Conservation (phyloP, 2,797 vertebrate species). For the Capromys pilorides region DNA sequence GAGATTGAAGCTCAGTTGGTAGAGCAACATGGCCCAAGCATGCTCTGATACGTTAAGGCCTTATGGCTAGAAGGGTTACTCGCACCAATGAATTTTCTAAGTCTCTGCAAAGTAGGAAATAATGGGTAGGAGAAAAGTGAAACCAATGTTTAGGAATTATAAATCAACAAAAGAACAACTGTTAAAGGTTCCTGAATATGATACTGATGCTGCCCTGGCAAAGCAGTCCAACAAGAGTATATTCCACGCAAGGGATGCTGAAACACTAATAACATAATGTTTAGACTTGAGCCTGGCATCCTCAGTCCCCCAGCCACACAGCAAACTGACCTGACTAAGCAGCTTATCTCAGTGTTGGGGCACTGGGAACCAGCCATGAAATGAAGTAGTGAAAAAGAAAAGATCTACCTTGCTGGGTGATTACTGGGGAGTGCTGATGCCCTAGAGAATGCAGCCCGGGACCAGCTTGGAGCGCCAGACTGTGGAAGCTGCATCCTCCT, state of each 20-base stretch:
- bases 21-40: background rate
- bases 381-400: background rate
- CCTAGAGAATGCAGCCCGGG: background rate
- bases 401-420: background rate
- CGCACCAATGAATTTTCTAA: background rate
- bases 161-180: background rate
- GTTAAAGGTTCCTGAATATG: background rate
- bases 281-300: background rate
- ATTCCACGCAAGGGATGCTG: background rate
- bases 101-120: background rate
- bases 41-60: background rate
- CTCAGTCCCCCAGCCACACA: background rate
- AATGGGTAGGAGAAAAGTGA: background rate
- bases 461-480: background rate
- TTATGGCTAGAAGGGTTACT: background rate
- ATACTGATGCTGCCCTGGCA: background rate
- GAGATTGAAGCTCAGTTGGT: background rate
- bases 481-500: accelerated
- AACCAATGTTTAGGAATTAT: background rate
- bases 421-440: background rate
- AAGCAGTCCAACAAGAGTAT: background rate
- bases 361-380: background rate
- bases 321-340: background rate
- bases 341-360: background rate
- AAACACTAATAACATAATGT: background rate